These are phyloP conservation scores for Coleophora flavipennella DNA, from an alignment of 2,888 invertebrate species.

Conservation along the genomic window DNA sequence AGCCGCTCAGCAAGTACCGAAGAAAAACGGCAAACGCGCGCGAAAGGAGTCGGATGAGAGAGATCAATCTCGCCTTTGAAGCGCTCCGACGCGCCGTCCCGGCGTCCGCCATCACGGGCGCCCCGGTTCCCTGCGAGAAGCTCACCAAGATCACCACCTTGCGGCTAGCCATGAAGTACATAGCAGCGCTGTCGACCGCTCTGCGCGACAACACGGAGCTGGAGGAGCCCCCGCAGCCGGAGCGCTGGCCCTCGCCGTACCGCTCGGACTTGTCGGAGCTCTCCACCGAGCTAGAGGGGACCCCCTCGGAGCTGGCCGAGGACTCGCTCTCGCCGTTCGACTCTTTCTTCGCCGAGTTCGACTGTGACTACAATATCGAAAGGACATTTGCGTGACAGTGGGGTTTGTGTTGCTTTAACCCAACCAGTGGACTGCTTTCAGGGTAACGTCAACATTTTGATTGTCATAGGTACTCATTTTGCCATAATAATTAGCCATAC, in stretches of 20 bases:
- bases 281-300: constrained; percentile 57
- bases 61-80: constrained; percentile 92
- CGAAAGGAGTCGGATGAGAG: constrained; percentile 89
- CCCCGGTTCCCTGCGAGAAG: constrained; percentile 78
- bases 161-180: constrained; percentile 90
- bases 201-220: constrained; percentile 55
- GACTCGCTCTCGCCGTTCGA: constrained; percentile 74
- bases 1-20: constrained; percentile 89
- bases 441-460: too few species aligned
- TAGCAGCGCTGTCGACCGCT: constrained; percentile 80
- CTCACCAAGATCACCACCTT: constrained; percentile 92
- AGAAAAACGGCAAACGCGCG: constrained; percentile 92
- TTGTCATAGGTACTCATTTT: constrained; percentile 31
- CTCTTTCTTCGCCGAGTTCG: constrained; percentile 66
- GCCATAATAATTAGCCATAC: constrained; percentile 58
- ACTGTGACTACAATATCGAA: constrained; percentile 56
- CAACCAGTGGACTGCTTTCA: constrained; percentile 17
- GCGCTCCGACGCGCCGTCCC: constrained; percentile 85
- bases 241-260: constrained; percentile 57
- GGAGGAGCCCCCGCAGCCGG: constrained; percentile 27
- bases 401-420: too few species aligned
- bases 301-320: constrained; percentile 64
- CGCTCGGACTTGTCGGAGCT: constrained; percentile 71
- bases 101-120: constrained; percentile 64
- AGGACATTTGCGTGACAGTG: constrained; percentile 59